A percentile compares a stretch with the other conserved stretches of the same genome.
Conservation (phyloP, 2,888 invertebrate genomes). For the Cosmorhoe ocellata region DNA sequence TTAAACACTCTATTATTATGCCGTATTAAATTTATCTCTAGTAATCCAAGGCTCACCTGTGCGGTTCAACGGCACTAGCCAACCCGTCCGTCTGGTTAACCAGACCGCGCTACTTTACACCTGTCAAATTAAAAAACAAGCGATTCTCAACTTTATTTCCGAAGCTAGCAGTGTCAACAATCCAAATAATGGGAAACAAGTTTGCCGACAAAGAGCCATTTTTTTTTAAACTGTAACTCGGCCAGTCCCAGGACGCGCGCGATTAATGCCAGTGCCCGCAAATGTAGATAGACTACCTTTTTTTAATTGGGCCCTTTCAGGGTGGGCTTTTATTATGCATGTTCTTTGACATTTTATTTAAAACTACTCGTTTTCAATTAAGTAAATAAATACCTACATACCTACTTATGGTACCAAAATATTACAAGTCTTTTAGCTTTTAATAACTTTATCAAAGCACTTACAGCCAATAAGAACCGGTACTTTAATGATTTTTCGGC, state of each 20-base stretch:
- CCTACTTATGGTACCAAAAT: no score
- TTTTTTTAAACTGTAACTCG: constrained; percentile 69
- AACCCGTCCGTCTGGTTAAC: constrained; percentile 75
- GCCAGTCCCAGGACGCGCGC: constrained; percentile 60
- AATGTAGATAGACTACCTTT: constrained; percentile 42
- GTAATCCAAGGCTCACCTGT: constrained; percentile 77
- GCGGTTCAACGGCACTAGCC: constrained; percentile 76
- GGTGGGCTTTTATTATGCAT: constrained; percentile 46
- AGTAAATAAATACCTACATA: no score
- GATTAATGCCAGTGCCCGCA: constrained; percentile 63
- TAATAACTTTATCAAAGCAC: constrained; percentile 13
- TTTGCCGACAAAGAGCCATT: constrained; percentile 67
- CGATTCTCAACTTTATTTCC: constrained; percentile 60
- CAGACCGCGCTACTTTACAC: constrained; percentile 65
- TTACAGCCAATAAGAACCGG: constrained; percentile 15
- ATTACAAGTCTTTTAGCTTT: background rate
- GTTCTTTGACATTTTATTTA: no score
- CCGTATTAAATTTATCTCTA: constrained; percentile 75
- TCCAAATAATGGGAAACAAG: constrained; percentile 47
- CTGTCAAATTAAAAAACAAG: constrained; percentile 53
- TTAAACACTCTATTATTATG: constrained; percentile 67
- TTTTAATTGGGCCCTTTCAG: constrained; percentile 42
- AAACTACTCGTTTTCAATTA: no score
- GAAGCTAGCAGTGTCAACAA: constrained; percentile 44
- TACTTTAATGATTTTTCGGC: constrained; percentile 13